These are phyloP conservation scores for Xenopus borealis DNA, from an alignment of 2,113 vertebrate genomes.

Conservation along the genomic window DNA sequence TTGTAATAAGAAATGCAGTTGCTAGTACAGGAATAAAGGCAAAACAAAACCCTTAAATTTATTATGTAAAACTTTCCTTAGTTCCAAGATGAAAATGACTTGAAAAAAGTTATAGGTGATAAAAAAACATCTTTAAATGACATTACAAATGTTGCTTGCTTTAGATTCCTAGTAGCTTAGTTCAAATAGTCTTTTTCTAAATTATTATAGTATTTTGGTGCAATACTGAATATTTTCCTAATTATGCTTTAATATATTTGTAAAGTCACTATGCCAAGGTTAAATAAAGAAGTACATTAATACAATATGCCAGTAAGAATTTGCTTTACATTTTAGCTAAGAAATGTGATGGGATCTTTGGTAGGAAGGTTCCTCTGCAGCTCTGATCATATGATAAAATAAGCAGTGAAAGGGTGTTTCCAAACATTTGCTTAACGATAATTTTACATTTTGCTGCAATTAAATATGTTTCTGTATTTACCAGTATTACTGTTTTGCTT, in stretches of 20 bases:
- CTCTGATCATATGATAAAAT: conserved; percentile 8
- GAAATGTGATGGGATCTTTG: background rate
- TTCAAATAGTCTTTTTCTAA: background rate
- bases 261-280: background rate
- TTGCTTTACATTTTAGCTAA: conserved; percentile 5
- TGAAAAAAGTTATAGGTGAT: too few species aligned
- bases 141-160: too few species aligned
- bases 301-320: background rate
- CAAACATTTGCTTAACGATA: background rate
- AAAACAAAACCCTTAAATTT: too few species aligned
- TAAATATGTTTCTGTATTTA: background rate
- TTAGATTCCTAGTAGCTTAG: background rate
- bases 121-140: too few species aligned
- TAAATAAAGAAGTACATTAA: conserved; percentile 4
- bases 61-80: too few species aligned
- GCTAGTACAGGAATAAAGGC: too few species aligned
- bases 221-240: background rate
- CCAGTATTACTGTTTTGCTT: too few species aligned
- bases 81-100: too few species aligned
- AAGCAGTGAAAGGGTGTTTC: background rate
- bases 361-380: background rate
- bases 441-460: background rate
- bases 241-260: conserved; percentile 17
- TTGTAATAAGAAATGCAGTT: too few species aligned
- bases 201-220: conserved; percentile 3